Conservation (phyloP, 2,888 invertebrate species). For the Sinelater perroti region DNA sequence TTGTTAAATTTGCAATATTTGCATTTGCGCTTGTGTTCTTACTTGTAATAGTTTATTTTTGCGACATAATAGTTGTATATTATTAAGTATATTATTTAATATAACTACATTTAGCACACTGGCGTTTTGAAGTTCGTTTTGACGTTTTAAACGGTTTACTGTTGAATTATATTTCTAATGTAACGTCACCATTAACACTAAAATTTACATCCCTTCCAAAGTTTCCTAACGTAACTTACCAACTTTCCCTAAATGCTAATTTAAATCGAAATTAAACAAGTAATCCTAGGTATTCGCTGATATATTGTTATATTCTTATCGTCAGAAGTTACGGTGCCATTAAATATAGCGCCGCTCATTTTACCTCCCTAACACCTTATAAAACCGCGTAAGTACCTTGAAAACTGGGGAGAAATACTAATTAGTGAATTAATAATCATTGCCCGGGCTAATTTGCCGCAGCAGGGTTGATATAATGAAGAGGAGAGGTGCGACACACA, state of each 20-base stretch:
- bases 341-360: conserved; percentile 31
- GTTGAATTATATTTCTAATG: no score
- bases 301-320: conserved; percentile 19
- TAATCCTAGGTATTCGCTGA: conserved; percentile 10
- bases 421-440: conserved; percentile 38
- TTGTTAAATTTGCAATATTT: no score
- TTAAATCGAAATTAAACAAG: conserved; percentile 19
- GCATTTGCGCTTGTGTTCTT: no score
- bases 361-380: conserved; percentile 37
- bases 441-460: conserved; percentile 29
- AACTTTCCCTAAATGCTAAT: conserved; percentile 4
- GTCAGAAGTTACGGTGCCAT: conserved; percentile 23
- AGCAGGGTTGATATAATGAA: conserved; percentile 31
- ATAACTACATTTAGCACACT: no score
- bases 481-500: conserved; percentile 29
- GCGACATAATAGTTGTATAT: background rate
- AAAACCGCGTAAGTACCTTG: conserved; percentile 40
- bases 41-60: background rate
- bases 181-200: no score
- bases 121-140: no score
- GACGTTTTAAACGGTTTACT: no score
- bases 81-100: background rate
- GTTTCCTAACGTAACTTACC: background rate
- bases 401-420: conserved; percentile 38
- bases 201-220: no score